phyloP scores from a whole-genome alignment of 2,113 vertebrate species.

The Chascanopsetta lugubris region DNA sequence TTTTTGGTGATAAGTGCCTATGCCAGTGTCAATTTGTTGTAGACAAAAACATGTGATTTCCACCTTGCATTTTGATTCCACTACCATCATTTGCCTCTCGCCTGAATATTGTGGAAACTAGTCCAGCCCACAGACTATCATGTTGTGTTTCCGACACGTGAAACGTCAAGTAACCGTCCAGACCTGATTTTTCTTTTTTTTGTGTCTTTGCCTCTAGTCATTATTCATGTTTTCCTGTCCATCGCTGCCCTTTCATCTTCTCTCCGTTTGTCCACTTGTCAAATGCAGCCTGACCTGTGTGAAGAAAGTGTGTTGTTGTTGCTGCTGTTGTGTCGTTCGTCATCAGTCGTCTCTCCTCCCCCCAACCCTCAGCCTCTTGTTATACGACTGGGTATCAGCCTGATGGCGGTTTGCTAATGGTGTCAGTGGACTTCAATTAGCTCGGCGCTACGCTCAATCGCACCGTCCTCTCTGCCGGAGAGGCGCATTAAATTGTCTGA shows the following conservation, averaged over 20 bases:
- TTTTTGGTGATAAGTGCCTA: no score
- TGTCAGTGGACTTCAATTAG: slow-evolving; percentile 76
- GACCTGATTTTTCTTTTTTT: not conserved
- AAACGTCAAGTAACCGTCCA: not conserved
- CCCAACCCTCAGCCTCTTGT: slow-evolving; percentile 43
- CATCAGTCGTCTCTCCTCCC: slow-evolving; percentile 34
- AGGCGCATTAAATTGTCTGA: slow-evolving; percentile 67
- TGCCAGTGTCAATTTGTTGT: no score
- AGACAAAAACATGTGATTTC: no score
- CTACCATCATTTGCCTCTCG: no score
- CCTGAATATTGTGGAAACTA: no score
- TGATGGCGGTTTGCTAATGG: slow-evolving; percentile 70
- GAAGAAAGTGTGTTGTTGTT: slow-evolving; percentile 23
- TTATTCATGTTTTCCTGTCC: not conserved
- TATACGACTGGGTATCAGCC: slow-evolving; percentile 62
- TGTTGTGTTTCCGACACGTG: no score
- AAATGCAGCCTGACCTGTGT: slow-evolving; percentile 37
- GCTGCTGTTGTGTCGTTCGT: slow-evolving; percentile 42
- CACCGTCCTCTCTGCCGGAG: slow-evolving; percentile 52
- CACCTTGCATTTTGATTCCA: no score
- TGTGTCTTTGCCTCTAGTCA: not conserved
- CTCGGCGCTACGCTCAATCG: slow-evolving; percentile 46
- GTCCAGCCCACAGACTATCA: no score
- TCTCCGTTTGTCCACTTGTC: slow-evolving; percentile 10
- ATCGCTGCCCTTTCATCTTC: not conserved